A percentile compares a stretch with the other conserved stretches of the same genome.
These are phyloP conservation scores for Sebastes paucispinis DNA, from an alignment of 2,797 vertebrate species.

Conservation along the genomic window DNA sequence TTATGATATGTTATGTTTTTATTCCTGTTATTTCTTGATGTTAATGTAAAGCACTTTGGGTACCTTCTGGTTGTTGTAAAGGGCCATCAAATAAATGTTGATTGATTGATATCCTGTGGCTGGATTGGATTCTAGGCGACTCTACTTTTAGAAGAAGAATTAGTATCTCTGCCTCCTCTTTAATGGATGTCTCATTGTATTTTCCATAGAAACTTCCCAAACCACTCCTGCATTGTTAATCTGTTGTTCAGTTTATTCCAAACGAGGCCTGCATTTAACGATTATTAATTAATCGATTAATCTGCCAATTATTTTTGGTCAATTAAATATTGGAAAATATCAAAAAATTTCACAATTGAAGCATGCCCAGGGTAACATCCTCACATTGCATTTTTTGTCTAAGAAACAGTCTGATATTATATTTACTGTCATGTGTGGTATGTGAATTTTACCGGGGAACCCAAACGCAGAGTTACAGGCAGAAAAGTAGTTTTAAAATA, in stretches of 20 bases:
- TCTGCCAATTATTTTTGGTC: neutral
- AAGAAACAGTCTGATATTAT: neutral
- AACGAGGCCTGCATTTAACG: neutral
- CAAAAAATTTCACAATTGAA: neutral
- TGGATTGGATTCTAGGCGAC: neutral
- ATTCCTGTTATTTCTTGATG: no score
- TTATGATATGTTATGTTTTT: no score
- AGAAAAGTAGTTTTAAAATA: no score
- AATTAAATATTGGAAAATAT: neutral
- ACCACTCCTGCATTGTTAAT: neutral
- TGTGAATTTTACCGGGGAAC: no score
- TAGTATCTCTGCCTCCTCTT: neutral
- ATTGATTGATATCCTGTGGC: neutral
- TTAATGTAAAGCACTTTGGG: no score
- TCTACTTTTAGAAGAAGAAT: neutral
- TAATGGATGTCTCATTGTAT: neutral
- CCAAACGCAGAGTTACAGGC: no score
- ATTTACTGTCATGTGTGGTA: neutral
- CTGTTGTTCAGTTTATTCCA: neutral
- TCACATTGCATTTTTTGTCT: neutral
- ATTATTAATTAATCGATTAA: no score
- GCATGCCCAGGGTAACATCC: neutral
- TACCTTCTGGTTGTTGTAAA: no score
- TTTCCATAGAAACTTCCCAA: neutral
- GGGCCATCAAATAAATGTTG: no score